A percentile compares a stretch with the other conserved stretches of the same genome.
phyloP scores from a whole-genome alignment of 2,888 invertebrate species.

The Ophioninae sp. region DNA sequence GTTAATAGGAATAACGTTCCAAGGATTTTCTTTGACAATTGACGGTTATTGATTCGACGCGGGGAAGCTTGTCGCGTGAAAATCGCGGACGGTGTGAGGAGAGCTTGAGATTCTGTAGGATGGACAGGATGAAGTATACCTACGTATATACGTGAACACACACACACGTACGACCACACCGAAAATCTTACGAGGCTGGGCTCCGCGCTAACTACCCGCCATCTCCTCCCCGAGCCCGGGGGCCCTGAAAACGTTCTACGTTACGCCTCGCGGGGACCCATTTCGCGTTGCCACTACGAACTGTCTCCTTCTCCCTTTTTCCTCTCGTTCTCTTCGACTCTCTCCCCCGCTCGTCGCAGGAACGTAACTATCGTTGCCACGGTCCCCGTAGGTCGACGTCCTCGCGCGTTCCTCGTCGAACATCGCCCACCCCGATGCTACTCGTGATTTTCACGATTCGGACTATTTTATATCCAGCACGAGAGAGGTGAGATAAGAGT shows the following conservation, averaged over 20 bases:
- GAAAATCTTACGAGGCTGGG: conserved; percentile 77
- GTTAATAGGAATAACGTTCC: too few species aligned
- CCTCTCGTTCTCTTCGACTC: conserved; percentile 54
- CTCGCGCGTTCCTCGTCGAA: conserved; percentile 52
- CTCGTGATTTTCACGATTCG: conserved; percentile 57
- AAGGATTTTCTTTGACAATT: background rate
- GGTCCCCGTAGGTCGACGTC: conserved; percentile 66
- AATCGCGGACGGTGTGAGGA: conserved; percentile 59
- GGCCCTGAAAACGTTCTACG: conserved; percentile 78
- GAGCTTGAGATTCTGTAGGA: conserved; percentile 61
- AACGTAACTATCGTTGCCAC: conserved; percentile 62
- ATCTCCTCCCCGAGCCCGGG: conserved; percentile 74
- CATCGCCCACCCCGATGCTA: conserved; percentile 54
- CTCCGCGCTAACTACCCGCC: conserved; percentile 78
- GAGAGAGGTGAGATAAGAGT: conserved; percentile 20
- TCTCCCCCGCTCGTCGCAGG: conserved; percentile 52
- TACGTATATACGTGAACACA: conserved; percentile 32
- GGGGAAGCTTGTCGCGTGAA: background rate
- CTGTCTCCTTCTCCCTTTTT: conserved; percentile 57
- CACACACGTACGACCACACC: conserved; percentile 73
- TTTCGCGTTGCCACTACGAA: conserved; percentile 73
- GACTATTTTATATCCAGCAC: conserved; percentile 57
- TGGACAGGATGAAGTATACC: conserved; percentile 65
- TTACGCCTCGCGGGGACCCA: conserved; percentile 79
- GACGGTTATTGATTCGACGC: background rate